phyloP scores from a whole-genome alignment of 2,888 invertebrate genomes.

The Drosophila helvetica region DNA sequence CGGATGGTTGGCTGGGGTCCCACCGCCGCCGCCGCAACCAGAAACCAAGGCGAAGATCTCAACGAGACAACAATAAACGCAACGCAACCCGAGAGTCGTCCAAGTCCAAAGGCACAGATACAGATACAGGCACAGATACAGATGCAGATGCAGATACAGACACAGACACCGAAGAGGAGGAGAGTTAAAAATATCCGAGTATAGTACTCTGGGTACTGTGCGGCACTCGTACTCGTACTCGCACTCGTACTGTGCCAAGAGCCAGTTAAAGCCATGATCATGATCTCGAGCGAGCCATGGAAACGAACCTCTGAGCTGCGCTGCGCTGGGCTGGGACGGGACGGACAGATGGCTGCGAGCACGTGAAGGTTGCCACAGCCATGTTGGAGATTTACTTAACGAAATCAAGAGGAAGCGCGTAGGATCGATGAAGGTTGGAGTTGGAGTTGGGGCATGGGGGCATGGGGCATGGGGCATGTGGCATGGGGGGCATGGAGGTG shows the following conservation, averaged over 20 bases:
- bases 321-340: constrained; percentile 13
- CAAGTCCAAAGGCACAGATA: constrained; percentile 11
- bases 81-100: constrained; percentile 32
- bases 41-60: constrained; percentile 33
- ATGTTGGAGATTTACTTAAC: constrained; percentile 77
- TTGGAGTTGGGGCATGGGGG: constrained; percentile 1
- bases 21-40: neutral
- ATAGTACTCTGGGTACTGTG: constrained; percentile 18
- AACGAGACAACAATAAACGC: constrained; percentile 71
- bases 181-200: constrained; percentile 71
- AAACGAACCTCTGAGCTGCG: constrained; percentile 27
- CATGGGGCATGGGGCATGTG: neutral
- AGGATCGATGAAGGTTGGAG: constrained; percentile 52
- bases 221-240: too few relatives aligned
- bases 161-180: constrained; percentile 15
- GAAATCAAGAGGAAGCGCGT: constrained; percentile 80
- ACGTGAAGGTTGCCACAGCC: constrained; percentile 73
- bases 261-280: constrained; percentile 79
- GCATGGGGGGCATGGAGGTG: constrained; percentile 6
- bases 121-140: neutral
- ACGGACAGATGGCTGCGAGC: constrained; percentile 44
- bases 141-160: neutral
- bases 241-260: constrained; percentile 60
- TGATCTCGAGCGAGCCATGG: constrained; percentile 76
- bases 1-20: constrained; percentile 4